phyloP scores from a whole-genome alignment of 2,113 vertebrate species.

The Psephotus haematonotus region DNA sequence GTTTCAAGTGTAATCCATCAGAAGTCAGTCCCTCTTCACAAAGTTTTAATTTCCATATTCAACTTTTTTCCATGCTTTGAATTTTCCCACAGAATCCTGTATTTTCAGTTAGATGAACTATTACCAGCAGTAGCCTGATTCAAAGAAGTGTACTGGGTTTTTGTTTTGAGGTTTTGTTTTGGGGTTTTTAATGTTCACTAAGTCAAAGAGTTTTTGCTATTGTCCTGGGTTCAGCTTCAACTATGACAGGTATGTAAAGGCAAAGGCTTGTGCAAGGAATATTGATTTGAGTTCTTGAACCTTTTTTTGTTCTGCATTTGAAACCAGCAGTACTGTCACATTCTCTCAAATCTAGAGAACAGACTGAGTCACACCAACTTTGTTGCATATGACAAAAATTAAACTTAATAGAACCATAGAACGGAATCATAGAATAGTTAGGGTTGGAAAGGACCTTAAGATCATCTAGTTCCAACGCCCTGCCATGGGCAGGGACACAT shows the following conservation, averaged over 20 bases:
- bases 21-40: not conserved
- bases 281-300: not conserved
- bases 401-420: not conserved
- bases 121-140: not conserved
- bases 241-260: not conserved
- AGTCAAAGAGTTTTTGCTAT: not conserved
- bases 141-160: not conserved
- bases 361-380: not conserved
- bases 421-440: not conserved
- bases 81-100: not conserved
- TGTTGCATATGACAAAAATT: not conserved
- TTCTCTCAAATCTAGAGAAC: not conserved
- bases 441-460: too few relatives aligned
- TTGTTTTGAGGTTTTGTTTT: not conserved
- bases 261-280: not conserved
- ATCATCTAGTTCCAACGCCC: too few relatives aligned
- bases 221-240: not conserved
- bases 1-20: not conserved
- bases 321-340: not conserved
- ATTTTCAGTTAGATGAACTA: not conserved
- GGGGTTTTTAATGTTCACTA: not conserved
- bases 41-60: not conserved
- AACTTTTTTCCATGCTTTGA: not conserved
- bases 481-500: not conserved
- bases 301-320: not conserved